Percentiles rank a stretch among this genome's conserved stretches.
phyloP scores from a whole-genome alignment of 2,888 invertebrate genomes.

The Tipula unca region DNA sequence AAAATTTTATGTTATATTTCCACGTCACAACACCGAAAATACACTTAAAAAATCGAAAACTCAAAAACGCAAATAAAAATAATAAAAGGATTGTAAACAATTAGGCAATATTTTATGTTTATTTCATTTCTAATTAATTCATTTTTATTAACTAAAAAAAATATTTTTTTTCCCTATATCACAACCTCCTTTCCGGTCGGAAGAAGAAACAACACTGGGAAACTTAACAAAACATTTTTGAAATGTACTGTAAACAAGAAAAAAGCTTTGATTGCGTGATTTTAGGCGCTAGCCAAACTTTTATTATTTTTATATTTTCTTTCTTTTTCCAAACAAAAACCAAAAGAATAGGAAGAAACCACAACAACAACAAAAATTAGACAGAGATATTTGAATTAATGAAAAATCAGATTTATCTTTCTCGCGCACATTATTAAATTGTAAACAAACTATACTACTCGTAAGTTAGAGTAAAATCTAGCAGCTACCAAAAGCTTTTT shows the following conservation, averaged over 20 bases:
- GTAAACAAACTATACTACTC: not conserved
- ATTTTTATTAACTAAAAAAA: not conserved
- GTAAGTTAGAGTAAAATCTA: not conserved
- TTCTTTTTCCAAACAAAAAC: not conserved
- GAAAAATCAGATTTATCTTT: not conserved
- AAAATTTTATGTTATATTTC: not conserved
- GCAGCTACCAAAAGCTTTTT: not conserved
- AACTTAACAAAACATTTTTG: not conserved
- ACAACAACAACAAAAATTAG: not conserved
- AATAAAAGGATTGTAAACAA: not conserved
- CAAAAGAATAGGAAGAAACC: not conserved
- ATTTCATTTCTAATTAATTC: not conserved
- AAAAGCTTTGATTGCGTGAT: not conserved
- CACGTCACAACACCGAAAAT: not conserved
- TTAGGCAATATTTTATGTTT: not conserved
- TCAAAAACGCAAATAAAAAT: not conserved
- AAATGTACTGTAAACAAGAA: not conserved
- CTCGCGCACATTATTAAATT: not conserved
- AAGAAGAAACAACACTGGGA: slow-evolving; percentile 18
- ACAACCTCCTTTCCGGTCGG: slow-evolving; percentile 16
- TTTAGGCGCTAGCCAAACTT: not conserved
- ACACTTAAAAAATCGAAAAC: not conserved
- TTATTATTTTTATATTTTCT: not conserved
- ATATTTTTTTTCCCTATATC: not conserved
- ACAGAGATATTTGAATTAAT: not conserved